phyloP scores from a whole-genome alignment of 1,140 invertebrate genomes.

The Lordiphosa clarofinis region DNA sequence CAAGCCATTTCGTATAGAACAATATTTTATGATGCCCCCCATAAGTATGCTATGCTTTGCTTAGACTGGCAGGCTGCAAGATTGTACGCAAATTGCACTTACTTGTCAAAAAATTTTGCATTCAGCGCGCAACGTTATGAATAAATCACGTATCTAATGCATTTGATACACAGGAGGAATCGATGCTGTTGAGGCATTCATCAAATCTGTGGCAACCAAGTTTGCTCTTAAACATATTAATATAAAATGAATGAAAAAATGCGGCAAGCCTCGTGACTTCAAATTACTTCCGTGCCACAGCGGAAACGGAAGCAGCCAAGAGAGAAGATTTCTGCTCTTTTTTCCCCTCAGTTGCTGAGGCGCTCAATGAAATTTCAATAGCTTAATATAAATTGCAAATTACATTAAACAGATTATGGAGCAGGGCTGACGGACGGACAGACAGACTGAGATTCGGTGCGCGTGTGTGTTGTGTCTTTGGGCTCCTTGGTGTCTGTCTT shows the following conservation, averaged over 20 bases:
- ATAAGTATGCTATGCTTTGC: constrained; percentile 20
- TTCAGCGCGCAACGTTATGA: constrained; percentile 56
- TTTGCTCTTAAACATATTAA: constrained; percentile 53
- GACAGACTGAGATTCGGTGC: constrained; percentile 4
- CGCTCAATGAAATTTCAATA: constrained; percentile 64
- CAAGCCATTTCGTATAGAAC: constrained; percentile 35
- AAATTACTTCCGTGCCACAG: constrained; percentile 48
- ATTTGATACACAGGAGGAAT: constrained; percentile 54
- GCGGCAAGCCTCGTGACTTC: constrained; percentile 23
- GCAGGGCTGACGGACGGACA: constrained; percentile 12
- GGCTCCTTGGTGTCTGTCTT: constrained; percentile 2
- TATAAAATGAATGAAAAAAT: constrained; percentile 28
- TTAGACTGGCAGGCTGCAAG: constrained; percentile 30
- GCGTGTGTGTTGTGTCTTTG: constrained; percentile 1
- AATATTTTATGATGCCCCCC: constrained; percentile 38
- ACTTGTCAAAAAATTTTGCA: constrained; percentile 58
- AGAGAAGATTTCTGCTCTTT: constrained; percentile 8
- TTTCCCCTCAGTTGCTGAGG: not conserved
- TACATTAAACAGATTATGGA: constrained; percentile 73
- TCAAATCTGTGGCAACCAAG: constrained; percentile 24
- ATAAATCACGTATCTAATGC: constrained; percentile 61
- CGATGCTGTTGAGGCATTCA: constrained; percentile 48
- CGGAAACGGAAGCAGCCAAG: constrained; percentile 42
- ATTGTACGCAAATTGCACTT: constrained; percentile 58
- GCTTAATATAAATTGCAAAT: constrained; percentile 77